These are phyloP conservation scores for Eutrigla gurnardus DNA, from an alignment of 2,797 vertebrate species.

Conservation along the genomic window DNA sequence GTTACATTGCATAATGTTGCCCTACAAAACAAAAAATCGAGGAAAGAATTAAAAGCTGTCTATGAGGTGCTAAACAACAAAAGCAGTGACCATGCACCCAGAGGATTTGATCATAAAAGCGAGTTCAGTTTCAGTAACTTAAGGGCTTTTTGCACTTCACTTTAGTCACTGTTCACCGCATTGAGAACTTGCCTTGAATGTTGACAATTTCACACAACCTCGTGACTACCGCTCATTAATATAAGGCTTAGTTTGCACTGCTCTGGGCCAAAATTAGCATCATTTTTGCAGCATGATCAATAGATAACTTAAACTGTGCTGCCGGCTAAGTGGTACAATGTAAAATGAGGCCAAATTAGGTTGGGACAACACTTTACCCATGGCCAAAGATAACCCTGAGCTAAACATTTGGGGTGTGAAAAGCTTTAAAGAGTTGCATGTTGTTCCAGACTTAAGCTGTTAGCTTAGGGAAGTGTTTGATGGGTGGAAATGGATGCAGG, in stretches of 20 bases:
- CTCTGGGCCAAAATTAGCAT: conserved; percentile 58
- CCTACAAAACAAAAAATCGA: conserved; percentile 31
- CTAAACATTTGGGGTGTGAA: conserved; percentile 54
- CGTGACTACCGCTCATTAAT: conserved; percentile 42
- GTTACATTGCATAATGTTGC: conserved; percentile 41
- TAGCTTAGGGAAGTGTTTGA: conserved; percentile 73
- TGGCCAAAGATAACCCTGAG: conserved; percentile 57
- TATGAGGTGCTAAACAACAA: conserved; percentile 43
- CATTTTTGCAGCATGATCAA: conserved; percentile 57
- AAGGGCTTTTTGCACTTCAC: conserved; percentile 25
- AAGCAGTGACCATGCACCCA: conserved; percentile 32
- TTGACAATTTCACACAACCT: conserved; percentile 21
- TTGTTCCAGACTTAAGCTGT: conserved; percentile 65
- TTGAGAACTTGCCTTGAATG: conserved; percentile 21
- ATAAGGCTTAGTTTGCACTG: conserved; percentile 12
- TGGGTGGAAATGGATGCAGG: conserved; percentile 72
- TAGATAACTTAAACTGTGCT: conserved; percentile 44
- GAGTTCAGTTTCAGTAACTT: conserved; percentile 21
- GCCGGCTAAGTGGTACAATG: conserved; percentile 34
- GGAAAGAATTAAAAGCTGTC: conserved; percentile 29
- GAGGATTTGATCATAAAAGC: conserved; percentile 48
- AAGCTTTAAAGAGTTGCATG: conserved; percentile 58
- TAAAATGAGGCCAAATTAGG: conserved; percentile 54
- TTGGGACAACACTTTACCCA: conserved; percentile 44
- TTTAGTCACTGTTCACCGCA: conserved; percentile 27